Evolutionary conservation across 2,113 vertebrate species (phyloP).

Genomic region (Pitta sordida): DNA sequence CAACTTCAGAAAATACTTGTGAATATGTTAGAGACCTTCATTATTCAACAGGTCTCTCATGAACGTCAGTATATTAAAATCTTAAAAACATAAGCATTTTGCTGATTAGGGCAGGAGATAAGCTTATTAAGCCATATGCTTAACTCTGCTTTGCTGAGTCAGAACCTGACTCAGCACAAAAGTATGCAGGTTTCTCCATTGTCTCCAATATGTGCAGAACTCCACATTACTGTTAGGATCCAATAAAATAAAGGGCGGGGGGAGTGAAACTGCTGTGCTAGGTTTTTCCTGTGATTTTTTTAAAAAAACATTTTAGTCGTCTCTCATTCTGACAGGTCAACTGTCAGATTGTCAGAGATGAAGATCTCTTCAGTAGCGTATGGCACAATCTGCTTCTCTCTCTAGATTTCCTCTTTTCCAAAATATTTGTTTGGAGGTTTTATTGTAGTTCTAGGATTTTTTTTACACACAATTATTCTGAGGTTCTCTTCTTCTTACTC

Average conservation of each 20-base stretch:
- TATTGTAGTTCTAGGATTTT: background rate
- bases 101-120: background rate
- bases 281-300: background rate
- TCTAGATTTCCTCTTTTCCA: background rate
- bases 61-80: background rate
- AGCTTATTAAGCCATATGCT: background rate
- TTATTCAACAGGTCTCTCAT: background rate
- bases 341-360: background rate
- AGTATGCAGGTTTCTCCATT: background rate
- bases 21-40: background rate
- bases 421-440: background rate
- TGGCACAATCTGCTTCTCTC: background rate
- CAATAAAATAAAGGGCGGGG: background rate
- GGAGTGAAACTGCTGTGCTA: background rate
- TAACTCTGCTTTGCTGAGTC: background rate
- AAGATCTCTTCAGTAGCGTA: background rate
- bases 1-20: background rate
- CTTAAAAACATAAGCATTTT: background rate
- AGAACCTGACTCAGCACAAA: background rate
- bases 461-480: background rate
- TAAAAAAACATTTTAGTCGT: background rate
- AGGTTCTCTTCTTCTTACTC: background rate
- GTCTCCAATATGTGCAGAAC: background rate
- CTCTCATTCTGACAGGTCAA: background rate
- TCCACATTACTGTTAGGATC: background rate